Base-by-base conservation (phyloP, 2,797 vertebrate species). In the Pseudotriccus pelzelni region DNA sequence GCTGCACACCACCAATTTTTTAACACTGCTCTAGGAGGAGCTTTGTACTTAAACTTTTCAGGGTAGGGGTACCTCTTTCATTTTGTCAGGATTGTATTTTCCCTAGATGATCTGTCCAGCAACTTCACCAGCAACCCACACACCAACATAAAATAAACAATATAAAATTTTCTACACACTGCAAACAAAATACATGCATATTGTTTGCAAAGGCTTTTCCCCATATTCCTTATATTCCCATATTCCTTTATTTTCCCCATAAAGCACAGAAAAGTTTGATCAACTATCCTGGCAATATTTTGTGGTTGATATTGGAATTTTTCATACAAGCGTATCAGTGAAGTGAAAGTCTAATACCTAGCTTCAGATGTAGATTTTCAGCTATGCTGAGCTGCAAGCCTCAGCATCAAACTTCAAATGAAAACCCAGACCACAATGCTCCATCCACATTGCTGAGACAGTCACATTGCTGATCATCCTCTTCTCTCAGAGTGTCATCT, bases 401-500 rank as follows among this genome's bases (percentile, higher is more conserved):
- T 49, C 16, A 53, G 21, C 30, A 39, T 39, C 36, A 60, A 60
- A 60, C 12, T 36, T 60, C 27, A 60, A 17, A 60, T 41, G 66
- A 88, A 75, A 84, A 74, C 11, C 6, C 28, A 63, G 66, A 62
- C 17, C 14, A 21, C 2, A 11, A 47, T 14, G 7, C 21, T 32
- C 24, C 16, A 53, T 9, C 2, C 6, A 6, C 58, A 82, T 28
- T 39, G 20, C 39, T 59, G 56, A 69, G 2, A 62, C 6, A 70
- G 59, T 3, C 37, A 15, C 1, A 0, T 2, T 49, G 52, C 37
- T 82, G 36, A 18, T 19, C 22, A 69, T n/a, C 6, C 1, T 36
- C 46, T 56, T 67, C 68, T 76, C 32, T 46, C 34, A 37, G 41
- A 47, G 55, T 14, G 32, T 32, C 46, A 73, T 24, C 43, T 79